Percentiles rank a stretch among this genome's conserved stretches.
These are phyloP conservation scores for Lordiphosa andalusiaca DNA, from an alignment of 2,888 invertebrate species.

Conservation along the genomic window DNA sequence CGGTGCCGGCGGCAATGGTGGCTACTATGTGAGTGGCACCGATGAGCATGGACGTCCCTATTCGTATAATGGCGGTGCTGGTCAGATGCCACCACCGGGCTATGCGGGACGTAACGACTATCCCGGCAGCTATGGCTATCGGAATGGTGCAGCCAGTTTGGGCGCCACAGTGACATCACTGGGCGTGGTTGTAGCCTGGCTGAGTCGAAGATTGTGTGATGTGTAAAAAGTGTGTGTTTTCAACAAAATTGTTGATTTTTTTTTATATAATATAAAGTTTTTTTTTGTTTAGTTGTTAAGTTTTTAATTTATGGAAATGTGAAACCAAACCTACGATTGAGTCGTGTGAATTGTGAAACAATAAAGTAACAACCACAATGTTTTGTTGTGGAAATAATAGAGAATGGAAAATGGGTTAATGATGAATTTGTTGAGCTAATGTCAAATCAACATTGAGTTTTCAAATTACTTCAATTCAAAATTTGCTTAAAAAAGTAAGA, in stretches of 20 bases:
- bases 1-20: conserved; percentile 60
- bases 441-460: no score
- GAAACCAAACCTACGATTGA: conserved; percentile 26
- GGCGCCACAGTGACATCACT: not conserved
- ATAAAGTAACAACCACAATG: conserved; percentile 25
- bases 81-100: conserved; percentile 18
- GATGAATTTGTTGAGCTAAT: conserved; percentile 5
- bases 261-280: no score
- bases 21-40: conserved; percentile 59
- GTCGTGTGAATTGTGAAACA: conserved; percentile 17
- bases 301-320: conserved; percentile 50
- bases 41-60: conserved; percentile 69
- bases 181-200: conserved; percentile 29
- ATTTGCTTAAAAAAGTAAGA: no score
- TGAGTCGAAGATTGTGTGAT: conserved; percentile 30
- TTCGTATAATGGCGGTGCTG: conserved; percentile 43
- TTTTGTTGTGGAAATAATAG: not conserved
- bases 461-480: no score
- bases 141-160: conserved; percentile 1
- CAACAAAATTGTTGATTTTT: not conserved
- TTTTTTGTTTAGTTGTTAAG: conserved; percentile 49
- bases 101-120: conserved; percentile 25
- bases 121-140: conserved; percentile 25
- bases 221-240: conserved; percentile 3
- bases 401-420: conserved; percentile 2